phyloP scores from a whole-genome alignment of 2,113 vertebrate genomes.

The Microtus richardsoni region DNA sequence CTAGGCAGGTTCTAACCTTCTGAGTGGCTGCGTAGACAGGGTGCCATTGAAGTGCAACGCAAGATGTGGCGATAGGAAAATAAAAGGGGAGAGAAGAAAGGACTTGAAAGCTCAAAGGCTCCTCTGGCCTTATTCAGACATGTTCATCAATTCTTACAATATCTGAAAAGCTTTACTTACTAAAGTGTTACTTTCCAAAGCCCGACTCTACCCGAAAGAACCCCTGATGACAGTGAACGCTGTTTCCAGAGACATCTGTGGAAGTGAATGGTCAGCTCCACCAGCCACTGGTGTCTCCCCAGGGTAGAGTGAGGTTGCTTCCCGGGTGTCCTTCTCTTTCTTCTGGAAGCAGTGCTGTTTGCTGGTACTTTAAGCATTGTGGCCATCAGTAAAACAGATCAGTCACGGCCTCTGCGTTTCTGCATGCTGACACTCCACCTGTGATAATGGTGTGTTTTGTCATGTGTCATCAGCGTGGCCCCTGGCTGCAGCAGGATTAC shows the following conservation, averaged over 20 bases:
- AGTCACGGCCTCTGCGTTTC: not conserved
- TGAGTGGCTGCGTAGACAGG: not conserved
- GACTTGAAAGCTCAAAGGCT: not conserved
- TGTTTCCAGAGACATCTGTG: not conserved
- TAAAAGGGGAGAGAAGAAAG: not conserved
- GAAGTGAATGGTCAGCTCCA: not conserved
- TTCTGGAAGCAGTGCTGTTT: not conserved
- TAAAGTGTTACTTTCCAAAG: not conserved
- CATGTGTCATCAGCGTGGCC: not conserved
- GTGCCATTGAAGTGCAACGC: not conserved
- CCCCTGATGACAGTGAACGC: not conserved
- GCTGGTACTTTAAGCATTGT: not conserved
- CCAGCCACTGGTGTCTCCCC: not conserved
- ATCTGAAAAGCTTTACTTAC: not conserved
- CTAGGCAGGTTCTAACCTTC: not conserved
- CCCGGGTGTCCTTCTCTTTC: not conserved
- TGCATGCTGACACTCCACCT: not conserved
- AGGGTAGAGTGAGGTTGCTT: not conserved
- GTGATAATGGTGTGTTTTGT: not conserved
- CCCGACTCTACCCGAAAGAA: not conserved
- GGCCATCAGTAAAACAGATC: not conserved
- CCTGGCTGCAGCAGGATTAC: not conserved
- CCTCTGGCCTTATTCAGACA: not conserved
- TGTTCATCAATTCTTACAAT: not conserved
- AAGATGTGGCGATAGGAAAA: not conserved